A percentile compares a stretch with the other conserved stretches of the same genome.
Evolutionary conservation across 1,140 invertebrate genomes (phyloP).

Genomic region (Trichonephila clavata): DNA sequence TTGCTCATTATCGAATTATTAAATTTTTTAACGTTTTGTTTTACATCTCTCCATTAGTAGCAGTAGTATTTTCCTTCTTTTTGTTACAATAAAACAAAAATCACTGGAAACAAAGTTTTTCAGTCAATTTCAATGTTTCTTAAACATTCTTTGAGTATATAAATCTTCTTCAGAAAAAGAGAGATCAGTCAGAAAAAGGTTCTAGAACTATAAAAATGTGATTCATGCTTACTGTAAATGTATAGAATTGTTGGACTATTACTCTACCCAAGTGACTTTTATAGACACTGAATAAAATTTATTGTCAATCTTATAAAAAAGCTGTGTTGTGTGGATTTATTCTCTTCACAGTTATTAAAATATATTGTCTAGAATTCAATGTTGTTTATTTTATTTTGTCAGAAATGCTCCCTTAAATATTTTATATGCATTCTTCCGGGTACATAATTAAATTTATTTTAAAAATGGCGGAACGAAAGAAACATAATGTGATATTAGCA

Average conservation of each 20-base stretch:
- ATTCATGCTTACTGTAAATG: slow-evolving; percentile 16
- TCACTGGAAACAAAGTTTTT: neutral
- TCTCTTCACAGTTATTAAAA: neutral
- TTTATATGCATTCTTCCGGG: neutral
- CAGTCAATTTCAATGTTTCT: neutral
- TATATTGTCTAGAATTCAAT: neutral
- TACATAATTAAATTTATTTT: too few species aligned
- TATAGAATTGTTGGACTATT: neutral
- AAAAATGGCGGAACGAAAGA: too few species aligned
- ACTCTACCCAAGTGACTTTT: neutral
- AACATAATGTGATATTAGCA: too few species aligned
- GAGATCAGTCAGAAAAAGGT: neutral
- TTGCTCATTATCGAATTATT: too few species aligned
- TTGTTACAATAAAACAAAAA: neutral
- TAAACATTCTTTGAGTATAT: neutral
- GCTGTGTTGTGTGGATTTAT: neutral
- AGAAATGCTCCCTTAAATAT: neutral
- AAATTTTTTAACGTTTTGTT: neutral
- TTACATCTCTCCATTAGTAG: neutral
- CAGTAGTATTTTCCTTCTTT: neutral
- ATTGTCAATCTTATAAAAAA: neutral
- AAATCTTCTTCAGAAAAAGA: neutral
- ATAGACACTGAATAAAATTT: slow-evolving; percentile 20
- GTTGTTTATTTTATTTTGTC: neutral
- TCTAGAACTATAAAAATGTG: slow-evolving; percentile 1